phyloP scores from a whole-genome alignment of 2,113 vertebrate species.

The Rutilus rutilus region DNA sequence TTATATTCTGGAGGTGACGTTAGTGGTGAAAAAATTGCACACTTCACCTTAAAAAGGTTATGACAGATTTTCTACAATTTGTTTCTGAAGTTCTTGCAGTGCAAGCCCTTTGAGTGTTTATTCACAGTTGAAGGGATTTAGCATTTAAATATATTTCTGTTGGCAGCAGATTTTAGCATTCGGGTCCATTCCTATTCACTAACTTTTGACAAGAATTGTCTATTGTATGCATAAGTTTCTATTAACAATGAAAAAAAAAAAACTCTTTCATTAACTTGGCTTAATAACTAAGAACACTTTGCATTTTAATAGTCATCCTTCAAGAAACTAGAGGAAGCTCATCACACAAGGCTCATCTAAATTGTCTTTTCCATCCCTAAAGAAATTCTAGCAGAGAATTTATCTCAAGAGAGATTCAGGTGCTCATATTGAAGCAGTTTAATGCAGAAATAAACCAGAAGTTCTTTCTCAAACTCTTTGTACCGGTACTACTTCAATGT shows the following conservation, averaged over 20 bases:
- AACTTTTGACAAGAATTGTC: slow-evolving; percentile 21
- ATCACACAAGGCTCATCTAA: neutral
- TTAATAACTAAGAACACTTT: slow-evolving; percentile 51
- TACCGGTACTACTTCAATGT: neutral
- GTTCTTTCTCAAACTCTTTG: slow-evolving; percentile 3
- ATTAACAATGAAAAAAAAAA: slow-evolving; percentile 46
- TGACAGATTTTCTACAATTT: neutral
- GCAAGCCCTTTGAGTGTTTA: neutral
- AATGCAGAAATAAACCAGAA: neutral
- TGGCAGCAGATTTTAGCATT: neutral
- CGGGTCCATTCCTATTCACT: neutral
- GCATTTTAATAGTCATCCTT: slow-evolving; percentile 57
- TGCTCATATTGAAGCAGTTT: neutral
- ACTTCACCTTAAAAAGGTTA: neutral
- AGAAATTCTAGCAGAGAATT: neutral
- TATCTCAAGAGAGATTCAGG: neutral
- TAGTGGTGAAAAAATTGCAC: neutral
- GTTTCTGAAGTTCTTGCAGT: neutral
- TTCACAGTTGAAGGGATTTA: neutral
- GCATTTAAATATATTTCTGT: neutral
- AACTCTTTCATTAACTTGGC: slow-evolving; percentile 52
- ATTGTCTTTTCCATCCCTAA: slow-evolving; percentile 12
- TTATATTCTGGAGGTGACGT: neutral
- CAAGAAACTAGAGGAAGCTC: slow-evolving; percentile 22
- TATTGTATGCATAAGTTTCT: slow-evolving; percentile 18